Evolutionary conservation across 2,888 invertebrate species (phyloP).

Genomic region (Lampropteryx suffumata): DNA sequence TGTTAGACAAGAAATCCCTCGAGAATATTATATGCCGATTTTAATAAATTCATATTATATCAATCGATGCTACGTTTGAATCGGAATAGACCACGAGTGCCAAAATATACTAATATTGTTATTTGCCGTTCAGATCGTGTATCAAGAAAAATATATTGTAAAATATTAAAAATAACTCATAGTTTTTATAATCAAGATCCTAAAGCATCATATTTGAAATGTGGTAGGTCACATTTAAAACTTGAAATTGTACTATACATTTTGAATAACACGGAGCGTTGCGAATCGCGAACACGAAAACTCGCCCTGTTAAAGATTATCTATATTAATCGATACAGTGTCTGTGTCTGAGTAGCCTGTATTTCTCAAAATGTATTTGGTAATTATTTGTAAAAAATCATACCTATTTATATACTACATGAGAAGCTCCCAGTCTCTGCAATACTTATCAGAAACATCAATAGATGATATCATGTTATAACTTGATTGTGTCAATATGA

Average conservation of each 20-base stretch:
- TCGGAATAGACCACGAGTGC: constrained; percentile 25
- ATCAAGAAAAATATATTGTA: constrained; percentile 23
- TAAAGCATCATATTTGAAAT: constrained; percentile 2
- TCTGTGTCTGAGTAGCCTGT: too few relatives aligned
- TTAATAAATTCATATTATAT: constrained; percentile 20
- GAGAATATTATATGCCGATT: constrained; percentile 17
- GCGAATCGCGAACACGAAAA: too few relatives aligned
- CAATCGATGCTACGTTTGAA: constrained; percentile 20
- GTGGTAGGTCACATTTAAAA: neutral
- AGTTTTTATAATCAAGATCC: neutral
- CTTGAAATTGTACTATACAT: neutral
- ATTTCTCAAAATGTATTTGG: too few relatives aligned
- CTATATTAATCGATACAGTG: too few relatives aligned
- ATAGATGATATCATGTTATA: too few relatives aligned
- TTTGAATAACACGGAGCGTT: too few relatives aligned
- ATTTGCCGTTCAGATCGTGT: constrained; percentile 29
- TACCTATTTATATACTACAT: too few relatives aligned
- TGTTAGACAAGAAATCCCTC: constrained; percentile 5
- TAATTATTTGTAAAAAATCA: too few relatives aligned
- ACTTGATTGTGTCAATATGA: neutral
- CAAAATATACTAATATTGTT: constrained; percentile 22
- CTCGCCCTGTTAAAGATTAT: too few relatives aligned
- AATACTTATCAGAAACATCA: too few relatives aligned
- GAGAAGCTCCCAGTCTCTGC: too few relatives aligned
- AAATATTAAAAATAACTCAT: constrained; percentile 1